Evolutionary conservation across 1,140 invertebrate genomes (phyloP), one percentile per base, ranked within the genome.

Genomic region (Caenorhabditis tropicalis): DNA sequence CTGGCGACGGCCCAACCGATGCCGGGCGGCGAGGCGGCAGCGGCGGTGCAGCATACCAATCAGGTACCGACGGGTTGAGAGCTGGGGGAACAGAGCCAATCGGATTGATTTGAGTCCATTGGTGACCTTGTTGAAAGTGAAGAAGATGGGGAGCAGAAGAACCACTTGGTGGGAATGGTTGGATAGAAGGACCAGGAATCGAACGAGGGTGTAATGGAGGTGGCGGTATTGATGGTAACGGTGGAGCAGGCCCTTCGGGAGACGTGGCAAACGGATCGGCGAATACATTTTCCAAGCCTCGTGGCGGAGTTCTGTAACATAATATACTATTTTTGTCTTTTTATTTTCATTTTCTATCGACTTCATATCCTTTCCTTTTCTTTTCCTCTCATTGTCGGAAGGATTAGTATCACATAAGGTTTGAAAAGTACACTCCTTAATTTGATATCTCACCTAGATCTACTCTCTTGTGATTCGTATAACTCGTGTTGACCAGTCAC

Each of bases 221-320:
- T 12, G 65, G 65, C 4, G 65, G 65, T 43, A 33, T 33, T 19
- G 65, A 74, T 10, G 65, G 65, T n/a, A 74, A 46, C 43, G 65
- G 65, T 1, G 65, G 65, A 39, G 65, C 65, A 2, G 65, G 29
- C 2, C 65, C 65, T 7, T 74, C 65, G 21, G 65, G 65, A 24
- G 65, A 74, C 5, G 65, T 74, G 19, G 65, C 65, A 24, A 74
- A 74, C 10, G 65, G 65, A 24, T 74, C 65, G 65, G 65, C 65
- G n/a, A 74, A 74, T 0, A 74, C 65, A n/a, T 74, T 74, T 21
- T 24, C 36, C 1, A 74, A 7, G 12, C 7, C 19, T 27, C 15
- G 36, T 0, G 33, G 15, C 43, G 65, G 36, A 3, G 36, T 19
- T n/a, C 65, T 74, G 58, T 19, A 65, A 33, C 33, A 27, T 5